A percentile compares a stretch with the other conserved stretches of the same genome.
These are phyloP conservation scores for Acleris holmiana DNA, from an alignment of 2,888 invertebrate species.

Conservation along the genomic window DNA sequence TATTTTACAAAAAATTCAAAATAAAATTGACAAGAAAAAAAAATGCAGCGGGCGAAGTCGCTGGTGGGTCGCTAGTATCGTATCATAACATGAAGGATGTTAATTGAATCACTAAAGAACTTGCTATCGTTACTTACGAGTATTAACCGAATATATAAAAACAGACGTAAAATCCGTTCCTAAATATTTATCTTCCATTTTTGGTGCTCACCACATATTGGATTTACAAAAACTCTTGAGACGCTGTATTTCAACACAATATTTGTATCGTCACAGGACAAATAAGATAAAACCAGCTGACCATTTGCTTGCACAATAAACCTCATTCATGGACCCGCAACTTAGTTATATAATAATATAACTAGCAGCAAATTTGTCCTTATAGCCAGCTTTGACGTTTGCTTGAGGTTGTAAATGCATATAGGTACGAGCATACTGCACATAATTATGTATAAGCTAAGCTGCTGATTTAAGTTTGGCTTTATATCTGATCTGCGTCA, in stretches of 20 bases:
- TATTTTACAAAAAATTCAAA: too few relatives aligned
- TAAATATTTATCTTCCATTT: conserved; percentile 20
- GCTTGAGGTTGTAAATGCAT: neutral
- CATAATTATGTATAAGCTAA: too few relatives aligned
- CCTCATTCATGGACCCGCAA: conserved; percentile 21
- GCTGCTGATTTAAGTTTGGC: too few relatives aligned
- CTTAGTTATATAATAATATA: neutral
- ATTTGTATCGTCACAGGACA: conserved; percentile 19
- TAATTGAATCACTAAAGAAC: too few relatives aligned
- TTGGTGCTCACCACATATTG: conserved; percentile 11
- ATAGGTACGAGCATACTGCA: too few relatives aligned
- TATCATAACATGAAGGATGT: too few relatives aligned
- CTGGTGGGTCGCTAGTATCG: too few relatives aligned
- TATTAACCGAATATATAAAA: neutral
- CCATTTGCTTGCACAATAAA: conserved; percentile 11
- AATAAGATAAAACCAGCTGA: conserved; percentile 22
- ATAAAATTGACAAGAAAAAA: too few relatives aligned
- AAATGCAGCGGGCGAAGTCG: too few relatives aligned
- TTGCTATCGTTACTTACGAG: too few relatives aligned
- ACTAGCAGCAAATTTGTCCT: too few relatives aligned
- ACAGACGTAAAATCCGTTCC: neutral
- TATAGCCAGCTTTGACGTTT: neutral
- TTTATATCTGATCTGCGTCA: too few relatives aligned
- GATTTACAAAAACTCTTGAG: conserved; percentile 8
- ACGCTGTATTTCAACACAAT: conserved; percentile 10